Evolutionary conservation across 2,888 invertebrate species (phyloP).

Genomic region (Cataglyphis altisquamis): DNA sequence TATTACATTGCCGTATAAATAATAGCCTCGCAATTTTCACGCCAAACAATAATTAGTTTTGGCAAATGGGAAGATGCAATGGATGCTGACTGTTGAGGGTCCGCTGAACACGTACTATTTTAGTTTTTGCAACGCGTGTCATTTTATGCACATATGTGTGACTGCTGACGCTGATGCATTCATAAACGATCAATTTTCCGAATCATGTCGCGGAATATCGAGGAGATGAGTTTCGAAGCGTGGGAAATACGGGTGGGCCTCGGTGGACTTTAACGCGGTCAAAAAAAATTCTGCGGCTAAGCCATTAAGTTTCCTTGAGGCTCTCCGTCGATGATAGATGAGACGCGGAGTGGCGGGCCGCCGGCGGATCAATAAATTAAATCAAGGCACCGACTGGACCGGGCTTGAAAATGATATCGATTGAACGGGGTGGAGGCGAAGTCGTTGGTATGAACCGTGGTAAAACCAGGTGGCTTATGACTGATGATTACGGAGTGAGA

Average conservation of each 20-base stretch:
- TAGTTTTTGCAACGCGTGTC: slow-evolving; percentile 36
- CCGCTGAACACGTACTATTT: slow-evolving; percentile 37
- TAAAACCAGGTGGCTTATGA: slow-evolving; percentile 67
- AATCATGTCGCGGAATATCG: slow-evolving; percentile 25
- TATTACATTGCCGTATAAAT: slow-evolving; percentile 69
- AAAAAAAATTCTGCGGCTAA: slow-evolving; percentile 48
- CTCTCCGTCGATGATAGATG: slow-evolving; percentile 64
- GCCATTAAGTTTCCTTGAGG: slow-evolving; percentile 51
- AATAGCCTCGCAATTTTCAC: slow-evolving; percentile 63
- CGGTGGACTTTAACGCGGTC: slow-evolving; percentile 35
- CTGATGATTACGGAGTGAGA: slow-evolving; percentile 68
- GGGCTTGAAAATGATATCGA: slow-evolving; percentile 67
- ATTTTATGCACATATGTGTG: slow-evolving; percentile 24
- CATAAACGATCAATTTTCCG: slow-evolving; percentile 75
- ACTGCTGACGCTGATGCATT: slow-evolving; percentile 44
- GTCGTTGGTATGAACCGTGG: slow-evolving; percentile 48
- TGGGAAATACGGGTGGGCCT: slow-evolving; percentile 73
- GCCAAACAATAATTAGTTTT: slow-evolving; percentile 76
- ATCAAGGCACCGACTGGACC: slow-evolving; percentile 64
- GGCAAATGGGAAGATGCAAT: slow-evolving; percentile 67
- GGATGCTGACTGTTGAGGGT: slow-evolving; percentile 54
- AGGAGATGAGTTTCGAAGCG: slow-evolving; percentile 56
- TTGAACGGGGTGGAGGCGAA: slow-evolving; percentile 50
- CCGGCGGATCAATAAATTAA: slow-evolving; percentile 62
- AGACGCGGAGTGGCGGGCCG: slow-evolving; percentile 46